Percentiles rank a stretch among this genome's conserved stretches.
These are phyloP conservation scores for Anastrepha obliqua DNA, from an alignment of 1,140 invertebrate species.

Conservation along the genomic window DNA sequence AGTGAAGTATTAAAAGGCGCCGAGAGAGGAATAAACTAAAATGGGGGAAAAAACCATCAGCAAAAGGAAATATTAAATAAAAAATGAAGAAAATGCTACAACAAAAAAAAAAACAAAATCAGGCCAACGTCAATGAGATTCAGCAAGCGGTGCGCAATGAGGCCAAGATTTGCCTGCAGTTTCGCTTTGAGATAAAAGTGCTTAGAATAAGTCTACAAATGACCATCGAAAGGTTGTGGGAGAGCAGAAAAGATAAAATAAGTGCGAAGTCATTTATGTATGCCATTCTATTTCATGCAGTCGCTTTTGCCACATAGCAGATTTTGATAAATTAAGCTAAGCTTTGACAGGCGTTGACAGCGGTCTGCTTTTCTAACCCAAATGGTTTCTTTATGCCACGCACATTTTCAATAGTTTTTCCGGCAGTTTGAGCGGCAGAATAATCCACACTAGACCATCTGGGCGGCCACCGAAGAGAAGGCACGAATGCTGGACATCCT, in stretches of 20 bases:
- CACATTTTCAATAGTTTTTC: not conserved
- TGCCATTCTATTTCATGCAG: too few relatives aligned
- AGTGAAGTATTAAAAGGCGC: not conserved
- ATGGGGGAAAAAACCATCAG: not conserved
- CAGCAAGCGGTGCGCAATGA: not conserved
- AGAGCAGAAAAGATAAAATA: not conserved
- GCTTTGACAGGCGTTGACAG: not conserved
- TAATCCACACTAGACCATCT: too few relatives aligned
- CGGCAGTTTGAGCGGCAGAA: too few relatives aligned
- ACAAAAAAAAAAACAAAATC: not conserved
- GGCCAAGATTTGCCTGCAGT: conserved; percentile 24
- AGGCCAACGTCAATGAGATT: not conserved
- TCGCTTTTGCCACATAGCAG: not conserved
- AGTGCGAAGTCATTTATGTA: too few relatives aligned
- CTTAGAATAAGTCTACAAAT: conserved; percentile 13
- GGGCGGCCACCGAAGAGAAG: too few relatives aligned
- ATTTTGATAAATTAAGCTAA: not conserved
- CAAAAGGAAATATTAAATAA: not conserved
- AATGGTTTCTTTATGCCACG: not conserved
- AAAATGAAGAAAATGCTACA: not conserved
- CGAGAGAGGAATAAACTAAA: too few relatives aligned
- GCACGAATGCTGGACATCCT: too few relatives aligned
- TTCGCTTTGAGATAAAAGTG: not conserved
- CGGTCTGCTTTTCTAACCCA: not conserved
- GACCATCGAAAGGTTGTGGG: not conserved